phyloP scores from a whole-genome alignment of 92 coral and sea anemone genomes.

The Isaurus tuberculatus region DNA sequence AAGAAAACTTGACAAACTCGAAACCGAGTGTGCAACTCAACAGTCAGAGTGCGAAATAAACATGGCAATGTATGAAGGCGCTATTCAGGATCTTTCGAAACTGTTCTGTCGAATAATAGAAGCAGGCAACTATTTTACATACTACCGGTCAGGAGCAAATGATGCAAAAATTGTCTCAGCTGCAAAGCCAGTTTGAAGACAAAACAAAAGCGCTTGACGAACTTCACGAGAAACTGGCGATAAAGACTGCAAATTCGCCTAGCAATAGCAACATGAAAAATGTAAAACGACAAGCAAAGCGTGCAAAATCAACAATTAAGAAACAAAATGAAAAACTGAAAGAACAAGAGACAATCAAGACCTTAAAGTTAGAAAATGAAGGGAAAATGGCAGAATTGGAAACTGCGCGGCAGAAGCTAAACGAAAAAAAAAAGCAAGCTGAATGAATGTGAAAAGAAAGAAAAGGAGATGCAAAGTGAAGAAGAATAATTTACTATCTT shows the following conservation, averaged over 20 bases:
- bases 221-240: neutral
- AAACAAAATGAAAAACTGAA: slow-evolving; percentile 1
- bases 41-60: neutral
- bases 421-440: neutral
- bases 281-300: neutral
- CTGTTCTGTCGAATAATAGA: neutral
- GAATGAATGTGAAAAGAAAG: slow-evolving; percentile 2
- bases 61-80: neutral
- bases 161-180: neutral
- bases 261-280: neutral
- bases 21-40: neutral
- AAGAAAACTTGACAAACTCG: neutral
- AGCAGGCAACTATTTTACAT: neutral
- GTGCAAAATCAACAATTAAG: slow-evolving; percentile 5
- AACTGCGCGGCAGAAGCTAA: neutral
- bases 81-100: neutral
- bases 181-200: slow-evolving; percentile 8
- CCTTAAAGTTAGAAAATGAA: neutral
- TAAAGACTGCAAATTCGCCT: slow-evolving; percentile 1
- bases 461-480: slow-evolving; percentile 1
- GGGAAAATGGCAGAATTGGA: neutral
- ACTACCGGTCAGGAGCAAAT: slow-evolving; percentile 8
- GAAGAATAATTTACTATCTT: neutral
- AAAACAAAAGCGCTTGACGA: slow-evolving; percentile 1
- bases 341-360: slow-evolving; percentile 7